Base-by-base conservation (phyloP, 2,797 vertebrate species). In the Falco concolor region DNA sequence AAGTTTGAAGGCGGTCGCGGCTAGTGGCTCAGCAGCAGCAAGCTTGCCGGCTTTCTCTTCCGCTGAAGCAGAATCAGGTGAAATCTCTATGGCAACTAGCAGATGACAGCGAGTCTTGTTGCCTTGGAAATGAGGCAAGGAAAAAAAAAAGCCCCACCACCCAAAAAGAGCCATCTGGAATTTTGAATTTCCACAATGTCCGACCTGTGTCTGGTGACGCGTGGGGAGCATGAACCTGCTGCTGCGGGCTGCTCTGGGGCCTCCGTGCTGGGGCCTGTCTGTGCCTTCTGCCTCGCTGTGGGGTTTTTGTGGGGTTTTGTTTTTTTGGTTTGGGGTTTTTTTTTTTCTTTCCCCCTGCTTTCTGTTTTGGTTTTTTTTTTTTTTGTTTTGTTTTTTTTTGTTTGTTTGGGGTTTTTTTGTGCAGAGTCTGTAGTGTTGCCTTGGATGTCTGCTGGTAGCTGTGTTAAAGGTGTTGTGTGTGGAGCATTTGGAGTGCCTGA, bases 51-150 rank as follows among this genome's bases (percentile, higher is more conserved):
- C 90, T 96, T 97, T 95, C 95, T 96, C 92, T 96, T 95, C 95
- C 53, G 74, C 78, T 96, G 93, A 97, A 69, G 17, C 85, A 89
- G 95, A 97, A 97, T 97, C 98, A 97, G 97, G 97, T 97, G 89
- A 95, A 97, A 97, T 98, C 95, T 60, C 97, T 97, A 98, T 98
- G 97, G 98, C 96, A 98, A 98, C 98, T 65, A 68, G 94, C 93
- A 97, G 97, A 97, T 97, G 98, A 98, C 96, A 96, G 94, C n/a
- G 95, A 97, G 96, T 96, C 74, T 72, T 49, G 97, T 98, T 98
- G 96, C 97, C 97, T 97, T 97, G 96, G 98, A 96, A 97, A 98
- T 96, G 67, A 87, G 95, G 93, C 92, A 78, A 93, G 96, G 97
- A 54, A 91, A 94, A 92, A 93, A 36, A 84, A 67, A n/a, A 73